Evolutionary conservation across 2,113 vertebrate genomes (phyloP), one percentile per base, ranked within the genome.

Genomic region (Hippoglossus stenolepis): DNA sequence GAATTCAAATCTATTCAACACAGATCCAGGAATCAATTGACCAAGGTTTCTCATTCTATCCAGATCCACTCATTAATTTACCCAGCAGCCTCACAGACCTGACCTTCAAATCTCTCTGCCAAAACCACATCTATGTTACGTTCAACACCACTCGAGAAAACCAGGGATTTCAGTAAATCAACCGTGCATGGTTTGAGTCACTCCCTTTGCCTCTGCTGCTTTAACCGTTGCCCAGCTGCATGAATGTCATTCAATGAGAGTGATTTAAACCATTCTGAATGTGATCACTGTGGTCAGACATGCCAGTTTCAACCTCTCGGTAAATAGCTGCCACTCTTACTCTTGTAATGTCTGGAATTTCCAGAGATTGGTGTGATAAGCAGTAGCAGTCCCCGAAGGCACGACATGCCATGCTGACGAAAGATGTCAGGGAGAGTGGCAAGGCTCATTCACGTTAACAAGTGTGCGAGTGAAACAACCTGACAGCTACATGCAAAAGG

Each of bases 331-430:
- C 57, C 65, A 58, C 72, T 65, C 40, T 59, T 40, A 28, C 3
- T 24, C 63, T 43, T 28, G 5, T 53, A 58, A 85, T 70, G 62
- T 58, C 77, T 82, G 57, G 58, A 59, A 64, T 80, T 77, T 77
- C 20, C 65, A 63, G 49, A 65, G 75, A 77, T 66, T 43, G 66
- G 68, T 56, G 62, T 59, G 83, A 86, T 84, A 65, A 87, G 73
- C 86, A 70, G 60, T 58, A 10, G 43, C 40, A 53, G 72, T 57
- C 87, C 80, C 54, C 18, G 38, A 70, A 80, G 85, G 71, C 63
- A 45, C 20, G n/a, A 11, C 45, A 45, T 69, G 70, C 57, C 71
- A 76, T 21, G 43, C 23, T 77, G 67, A 77, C 80, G 73, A 66
- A 15, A 31, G 68, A 74, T 79, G 76, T 79, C 65, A 40, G 56